Evolutionary conservation across 2,113 vertebrate genomes (phyloP).

Genomic region (Neolamprologus cancellatus): DNA sequence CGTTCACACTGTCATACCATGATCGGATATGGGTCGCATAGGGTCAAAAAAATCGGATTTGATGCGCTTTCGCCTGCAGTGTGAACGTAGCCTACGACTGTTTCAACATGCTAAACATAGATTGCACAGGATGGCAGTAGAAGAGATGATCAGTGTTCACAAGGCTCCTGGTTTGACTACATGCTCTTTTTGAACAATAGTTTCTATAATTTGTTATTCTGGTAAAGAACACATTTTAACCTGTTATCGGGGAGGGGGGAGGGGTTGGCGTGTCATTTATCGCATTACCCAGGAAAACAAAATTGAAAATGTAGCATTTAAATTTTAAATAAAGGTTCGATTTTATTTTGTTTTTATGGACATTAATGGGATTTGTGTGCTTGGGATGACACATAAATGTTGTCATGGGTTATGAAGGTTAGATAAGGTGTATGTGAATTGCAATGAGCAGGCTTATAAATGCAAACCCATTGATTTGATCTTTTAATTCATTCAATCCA

Average conservation of each 20-base stretch:
- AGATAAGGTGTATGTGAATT: background rate
- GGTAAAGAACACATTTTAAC: background rate
- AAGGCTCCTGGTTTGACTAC: background rate
- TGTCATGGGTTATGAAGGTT: background rate
- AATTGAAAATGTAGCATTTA: background rate
- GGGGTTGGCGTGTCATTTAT: background rate
- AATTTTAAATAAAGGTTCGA: background rate
- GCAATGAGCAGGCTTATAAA: background rate
- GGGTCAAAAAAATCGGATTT: rapidly evolving
- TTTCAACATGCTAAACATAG: background rate
- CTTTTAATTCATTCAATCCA: background rate
- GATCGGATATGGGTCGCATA: rapidly evolving
- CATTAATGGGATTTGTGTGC: background rate
- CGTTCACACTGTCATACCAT: rapidly evolving
- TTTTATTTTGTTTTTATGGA: background rate
- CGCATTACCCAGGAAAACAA: rapidly evolving
- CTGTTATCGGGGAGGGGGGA: background rate
- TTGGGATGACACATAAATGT: background rate
- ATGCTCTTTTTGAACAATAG: background rate
- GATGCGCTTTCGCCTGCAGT: too few relatives aligned
- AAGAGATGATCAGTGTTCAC: background rate
- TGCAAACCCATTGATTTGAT: background rate
- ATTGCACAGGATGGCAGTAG: background rate
- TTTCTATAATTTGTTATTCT: background rate
- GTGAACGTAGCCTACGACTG: background rate